Evolutionary conservation across 2,797 vertebrate genomes (phyloP).

Genomic region (Taeniopygia guttata): DNA sequence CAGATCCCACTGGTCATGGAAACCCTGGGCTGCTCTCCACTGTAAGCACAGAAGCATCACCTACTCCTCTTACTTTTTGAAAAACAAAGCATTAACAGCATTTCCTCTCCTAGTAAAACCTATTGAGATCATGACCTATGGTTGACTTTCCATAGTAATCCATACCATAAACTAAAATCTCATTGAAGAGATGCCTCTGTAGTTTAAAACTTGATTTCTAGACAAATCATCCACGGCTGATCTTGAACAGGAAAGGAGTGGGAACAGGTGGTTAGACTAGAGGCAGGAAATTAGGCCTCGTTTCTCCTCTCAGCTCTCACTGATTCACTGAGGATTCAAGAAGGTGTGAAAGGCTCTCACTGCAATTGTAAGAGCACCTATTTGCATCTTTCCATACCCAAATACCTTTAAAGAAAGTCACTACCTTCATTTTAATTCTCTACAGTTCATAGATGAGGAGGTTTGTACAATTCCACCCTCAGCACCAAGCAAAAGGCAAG

Average conservation of each 20-base stretch:
- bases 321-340: conserved; percentile 15
- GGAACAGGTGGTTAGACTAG: conserved; percentile 46
- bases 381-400: conserved; percentile 25
- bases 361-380: conserved; percentile 33
- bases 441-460: not conserved
- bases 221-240: not conserved
- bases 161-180: not conserved
- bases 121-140: accelerated
- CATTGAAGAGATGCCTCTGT: not conserved
- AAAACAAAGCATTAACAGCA: not conserved
- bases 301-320: conserved; percentile 11
- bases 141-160: not conserved
- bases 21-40: not conserved
- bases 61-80: not conserved
- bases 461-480: not conserved
- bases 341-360: conserved; percentile 41
- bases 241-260: conserved; percentile 32
- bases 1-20: not conserved
- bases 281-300: conserved; percentile 38
- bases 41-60: not conserved
- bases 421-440: not conserved
- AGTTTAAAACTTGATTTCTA: not conserved
- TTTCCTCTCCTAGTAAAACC: not conserved
- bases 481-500: not conserved
- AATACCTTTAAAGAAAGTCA: conserved; percentile 8